Percentiles rank a stretch among this genome's conserved stretches.
Conservation (phyloP, 2,797 vertebrate species). For the Cossypha caffra region DNA sequence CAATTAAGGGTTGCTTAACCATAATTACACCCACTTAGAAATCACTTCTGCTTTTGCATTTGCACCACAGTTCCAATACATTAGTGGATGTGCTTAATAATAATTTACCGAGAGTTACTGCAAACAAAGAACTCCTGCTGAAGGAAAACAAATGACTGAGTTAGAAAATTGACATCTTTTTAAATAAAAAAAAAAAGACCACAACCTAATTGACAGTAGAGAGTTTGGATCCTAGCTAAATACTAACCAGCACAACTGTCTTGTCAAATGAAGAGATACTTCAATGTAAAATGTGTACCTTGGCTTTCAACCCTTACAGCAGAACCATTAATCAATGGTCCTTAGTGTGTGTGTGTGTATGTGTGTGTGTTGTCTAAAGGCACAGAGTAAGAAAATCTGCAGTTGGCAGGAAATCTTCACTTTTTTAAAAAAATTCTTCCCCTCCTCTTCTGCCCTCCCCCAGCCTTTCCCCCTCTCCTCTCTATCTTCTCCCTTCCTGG, state of each 20-base stretch:
- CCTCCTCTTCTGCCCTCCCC: no score
- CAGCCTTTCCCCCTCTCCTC: no score
- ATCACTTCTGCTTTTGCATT: slow-evolving; percentile 5
- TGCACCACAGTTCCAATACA: neutral
- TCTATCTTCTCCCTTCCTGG: neutral
- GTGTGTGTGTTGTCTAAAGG: neutral
- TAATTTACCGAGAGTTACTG: neutral
- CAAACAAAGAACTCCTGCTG: neutral
- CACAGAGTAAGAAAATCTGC: neutral
- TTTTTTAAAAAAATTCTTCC: neutral
- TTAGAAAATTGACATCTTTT: neutral
- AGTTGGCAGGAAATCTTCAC: neutral
- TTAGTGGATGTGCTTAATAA: neutral
- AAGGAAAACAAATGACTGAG: neutral
- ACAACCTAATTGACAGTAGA: neutral
- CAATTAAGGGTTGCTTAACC: neutral
- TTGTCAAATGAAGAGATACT: neutral
- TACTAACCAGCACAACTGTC: neutral
- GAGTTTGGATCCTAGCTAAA: neutral
- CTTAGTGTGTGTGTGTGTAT: neutral
- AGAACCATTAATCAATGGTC: neutral
- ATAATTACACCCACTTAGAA: neutral
- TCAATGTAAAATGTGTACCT: neutral
- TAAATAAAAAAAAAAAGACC: neutral
- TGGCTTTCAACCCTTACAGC: neutral